Conservation (phyloP, 2,888 invertebrate species). For the Lithosia quadra region DNA sequence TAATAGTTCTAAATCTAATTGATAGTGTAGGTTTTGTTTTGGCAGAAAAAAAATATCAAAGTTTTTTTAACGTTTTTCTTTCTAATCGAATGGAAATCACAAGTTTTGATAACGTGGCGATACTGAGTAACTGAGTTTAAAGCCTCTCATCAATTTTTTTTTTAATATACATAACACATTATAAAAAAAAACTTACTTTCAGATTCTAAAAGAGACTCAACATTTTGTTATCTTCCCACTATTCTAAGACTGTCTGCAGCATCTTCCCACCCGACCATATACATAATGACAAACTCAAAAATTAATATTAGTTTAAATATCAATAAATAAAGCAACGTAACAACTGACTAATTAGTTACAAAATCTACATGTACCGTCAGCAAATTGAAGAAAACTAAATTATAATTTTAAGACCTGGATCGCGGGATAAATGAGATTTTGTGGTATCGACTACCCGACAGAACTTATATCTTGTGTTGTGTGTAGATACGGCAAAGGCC, state of each 20-base stretch:
- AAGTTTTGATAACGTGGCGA: background rate
- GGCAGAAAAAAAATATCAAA: too few species aligned
- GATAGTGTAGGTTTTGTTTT: too few species aligned
- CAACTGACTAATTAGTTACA: conserved; percentile 47
- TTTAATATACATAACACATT: background rate
- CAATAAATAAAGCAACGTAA: conserved; percentile 65
- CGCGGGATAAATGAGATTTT: too few species aligned
- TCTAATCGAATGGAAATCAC: too few species aligned
- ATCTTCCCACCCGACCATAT: conserved; percentile 1
- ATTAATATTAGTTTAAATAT: conserved; percentile 44
- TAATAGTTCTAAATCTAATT: too few species aligned
- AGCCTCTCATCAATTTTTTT: background rate
- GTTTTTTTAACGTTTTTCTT: too few species aligned
- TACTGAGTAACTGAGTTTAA: background rate
- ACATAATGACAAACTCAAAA: conserved; percentile 50
- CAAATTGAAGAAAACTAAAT: background rate
- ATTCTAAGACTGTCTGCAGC: conserved; percentile 22
- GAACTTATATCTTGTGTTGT: too few species aligned
- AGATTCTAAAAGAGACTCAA: background rate
- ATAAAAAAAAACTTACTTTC: background rate
- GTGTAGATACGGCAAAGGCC: too few species aligned
- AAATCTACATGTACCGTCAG: conserved; percentile 30
- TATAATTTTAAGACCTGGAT: too few species aligned
- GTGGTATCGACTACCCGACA: too few species aligned
- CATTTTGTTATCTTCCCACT: conserved; percentile 5